These are phyloP conservation scores for Xanthostigma xanthostigma DNA, from an alignment of 2,888 invertebrate genomes.

Conservation along the genomic window DNA sequence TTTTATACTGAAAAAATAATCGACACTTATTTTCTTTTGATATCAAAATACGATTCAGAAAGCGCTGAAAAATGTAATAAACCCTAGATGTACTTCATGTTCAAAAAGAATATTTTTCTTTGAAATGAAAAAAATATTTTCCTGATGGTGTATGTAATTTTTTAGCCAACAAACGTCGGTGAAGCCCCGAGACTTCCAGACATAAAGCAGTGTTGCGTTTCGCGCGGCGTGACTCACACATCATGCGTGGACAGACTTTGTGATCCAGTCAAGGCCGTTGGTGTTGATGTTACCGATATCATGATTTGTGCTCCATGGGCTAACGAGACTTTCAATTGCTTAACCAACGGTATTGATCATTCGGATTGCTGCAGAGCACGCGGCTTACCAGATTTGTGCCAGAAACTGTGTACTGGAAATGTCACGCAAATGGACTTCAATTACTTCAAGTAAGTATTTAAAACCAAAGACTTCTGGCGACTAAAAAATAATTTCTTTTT, in stretches of 20 bases:
- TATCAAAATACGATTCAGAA: no score
- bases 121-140: no score
- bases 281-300: slow-evolving; percentile 54
- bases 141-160: no score
- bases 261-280: slow-evolving; percentile 45
- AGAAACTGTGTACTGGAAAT: slow-evolving; percentile 65
- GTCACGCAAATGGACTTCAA: slow-evolving; percentile 64
- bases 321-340: slow-evolving; percentile 60
- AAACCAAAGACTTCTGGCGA: no score
- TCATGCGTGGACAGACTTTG: slow-evolving; percentile 66
- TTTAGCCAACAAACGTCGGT: slow-evolving; percentile 32
- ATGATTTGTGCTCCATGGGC: slow-evolving; percentile 88
- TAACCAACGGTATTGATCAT: slow-evolving; percentile 68
- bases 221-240: slow-evolving; percentile 56
- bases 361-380: slow-evolving; percentile 62
- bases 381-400: slow-evolving; percentile 59
- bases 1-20: no score
- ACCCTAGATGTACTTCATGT: no score
- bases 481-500: no score
- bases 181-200: slow-evolving; percentile 58
- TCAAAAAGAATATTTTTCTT: no score
- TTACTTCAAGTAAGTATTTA: slow-evolving; percentile 57
- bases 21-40: no score
- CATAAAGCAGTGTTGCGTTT: slow-evolving; percentile 50
- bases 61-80: no score